These are phyloP conservation scores for Bombus cullumanus DNA, from an alignment of 1,140 invertebrate species.

Conservation along the genomic window DNA sequence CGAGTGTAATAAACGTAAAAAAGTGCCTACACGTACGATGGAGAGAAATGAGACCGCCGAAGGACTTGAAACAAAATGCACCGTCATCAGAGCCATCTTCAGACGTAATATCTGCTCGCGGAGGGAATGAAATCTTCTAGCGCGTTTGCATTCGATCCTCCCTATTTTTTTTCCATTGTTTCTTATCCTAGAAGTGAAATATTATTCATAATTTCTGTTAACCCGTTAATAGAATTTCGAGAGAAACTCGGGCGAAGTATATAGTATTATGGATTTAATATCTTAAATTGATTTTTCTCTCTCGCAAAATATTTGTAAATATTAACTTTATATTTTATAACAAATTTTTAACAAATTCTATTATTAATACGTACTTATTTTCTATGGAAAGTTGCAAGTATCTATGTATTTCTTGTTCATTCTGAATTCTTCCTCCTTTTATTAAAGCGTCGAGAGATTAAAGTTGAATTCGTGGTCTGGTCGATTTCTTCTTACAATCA, in stretches of 20 bases:
- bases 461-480: neutral
- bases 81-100: slow-evolving; percentile 2
- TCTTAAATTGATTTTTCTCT: neutral
- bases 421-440: too few relatives aligned
- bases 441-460: neutral
- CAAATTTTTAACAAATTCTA: too few relatives aligned
- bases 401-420: neutral
- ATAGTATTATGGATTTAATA: neutral
- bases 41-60: neutral
- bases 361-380: neutral
- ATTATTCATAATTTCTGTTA: slow-evolving; percentile 3
- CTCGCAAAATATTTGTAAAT: neutral
- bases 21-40: slow-evolving; percentile 12
- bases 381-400: neutral
- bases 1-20: slow-evolving; percentile 36
- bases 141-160: neutral
- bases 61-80: slow-evolving; percentile 34
- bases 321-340: too few relatives aligned
- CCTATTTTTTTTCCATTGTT: accelerated
- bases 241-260: neutral
- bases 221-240: neutral
- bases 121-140: neutral
- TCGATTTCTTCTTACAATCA: neutral
- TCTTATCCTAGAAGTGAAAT: neutral
- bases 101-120: neutral